Percentiles rank a stretch among this genome's conserved stretches.
phyloP scores from a whole-genome alignment of 2,888 invertebrate species.

The Phragmatobia fuliginosa region DNA sequence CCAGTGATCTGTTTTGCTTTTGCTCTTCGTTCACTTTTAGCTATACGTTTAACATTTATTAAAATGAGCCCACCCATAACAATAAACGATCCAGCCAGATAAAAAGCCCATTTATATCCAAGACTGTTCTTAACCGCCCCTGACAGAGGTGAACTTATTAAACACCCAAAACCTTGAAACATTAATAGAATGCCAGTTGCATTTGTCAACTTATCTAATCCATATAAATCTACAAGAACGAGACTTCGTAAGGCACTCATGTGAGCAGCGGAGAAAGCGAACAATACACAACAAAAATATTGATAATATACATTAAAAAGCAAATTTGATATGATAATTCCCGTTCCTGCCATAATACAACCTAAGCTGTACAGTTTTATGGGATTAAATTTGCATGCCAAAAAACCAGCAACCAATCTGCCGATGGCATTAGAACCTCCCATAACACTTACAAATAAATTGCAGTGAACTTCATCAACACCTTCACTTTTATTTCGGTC shows the following conservation, averaged over 20 bases:
- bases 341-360: conserved; percentile 61
- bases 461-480: conserved; percentile 63
- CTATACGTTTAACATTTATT: conserved; percentile 57
- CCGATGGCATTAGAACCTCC: conserved; percentile 71
- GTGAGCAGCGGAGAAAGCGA: conserved; percentile 70
- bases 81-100: conserved; percentile 69
- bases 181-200: conserved; percentile 76
- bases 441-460: conserved; percentile 73
- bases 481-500: conserved; percentile 67
- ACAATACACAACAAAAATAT: conserved; percentile 67
- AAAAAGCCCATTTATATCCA: conserved; percentile 70
- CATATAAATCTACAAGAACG: conserved; percentile 73
- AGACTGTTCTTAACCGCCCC: conserved; percentile 64
- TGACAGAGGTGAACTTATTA: conserved; percentile 75
- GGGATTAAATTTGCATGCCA: conserved; percentile 69
- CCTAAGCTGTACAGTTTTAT: conserved; percentile 55
- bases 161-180: conserved; percentile 75
- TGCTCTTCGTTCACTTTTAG: conserved; percentile 46
- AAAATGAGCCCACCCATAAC: conserved; percentile 66
- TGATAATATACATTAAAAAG: conserved; percentile 70
- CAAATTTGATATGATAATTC: conserved; percentile 66
- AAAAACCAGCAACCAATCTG: conserved; percentile 64
- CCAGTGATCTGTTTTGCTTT: neutral
- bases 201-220: conserved; percentile 79
- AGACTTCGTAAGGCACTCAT: conserved; percentile 69